Conservation (phyloP, 2,888 invertebrate species). For the Noctua comes region DNA sequence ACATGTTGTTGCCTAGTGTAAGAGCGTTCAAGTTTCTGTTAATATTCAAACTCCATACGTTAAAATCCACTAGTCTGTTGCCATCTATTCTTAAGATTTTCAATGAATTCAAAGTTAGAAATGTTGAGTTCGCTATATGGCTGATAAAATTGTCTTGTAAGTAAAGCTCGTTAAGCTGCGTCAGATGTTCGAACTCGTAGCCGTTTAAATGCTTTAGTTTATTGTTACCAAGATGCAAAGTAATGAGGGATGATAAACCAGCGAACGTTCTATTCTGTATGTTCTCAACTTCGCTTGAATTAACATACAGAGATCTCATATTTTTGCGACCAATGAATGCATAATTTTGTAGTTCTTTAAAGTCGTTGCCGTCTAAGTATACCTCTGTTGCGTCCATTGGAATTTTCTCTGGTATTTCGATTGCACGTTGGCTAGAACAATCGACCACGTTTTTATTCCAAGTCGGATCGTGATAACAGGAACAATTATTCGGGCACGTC, state of each 20-base stretch:
- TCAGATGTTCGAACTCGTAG: slow-evolving; percentile 95
- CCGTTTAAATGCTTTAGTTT: slow-evolving; percentile 94
- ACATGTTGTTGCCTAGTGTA: slow-evolving; percentile 95
- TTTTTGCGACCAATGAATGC: slow-evolving; percentile 97
- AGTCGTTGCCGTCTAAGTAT: slow-evolving; percentile 97
- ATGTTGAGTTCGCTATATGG: slow-evolving; percentile 94
- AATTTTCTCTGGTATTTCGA: slow-evolving; percentile 95
- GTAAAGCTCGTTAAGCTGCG: slow-evolving; percentile 95
- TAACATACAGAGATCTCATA: slow-evolving; percentile 96
- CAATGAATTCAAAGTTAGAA: slow-evolving; percentile 93
- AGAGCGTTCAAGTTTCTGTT: slow-evolving; percentile 93
- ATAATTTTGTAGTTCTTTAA: slow-evolving; percentile 95
- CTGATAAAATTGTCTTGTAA: slow-evolving; percentile 95
- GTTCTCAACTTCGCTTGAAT: slow-evolving; percentile 95
- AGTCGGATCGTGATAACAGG: slow-evolving; percentile 98
- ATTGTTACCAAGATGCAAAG: slow-evolving; percentile 96
- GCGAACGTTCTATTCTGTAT: slow-evolving; percentile 97
- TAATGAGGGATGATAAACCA: slow-evolving; percentile 94
- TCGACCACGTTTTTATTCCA: slow-evolving; percentile 98
- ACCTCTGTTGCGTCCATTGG: slow-evolving; percentile 98
- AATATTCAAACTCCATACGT: slow-evolving; percentile 93
- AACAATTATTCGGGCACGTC: slow-evolving; percentile 98
- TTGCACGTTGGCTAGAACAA: slow-evolving; percentile 94
- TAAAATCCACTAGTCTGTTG: slow-evolving; percentile 94
- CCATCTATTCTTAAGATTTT: slow-evolving; percentile 95